Evolutionary conservation across 2,888 invertebrate genomes (phyloP), one percentile per base, ranked within the genome.

Genomic region (Bursaphelenchus okinawaensis): DNA sequence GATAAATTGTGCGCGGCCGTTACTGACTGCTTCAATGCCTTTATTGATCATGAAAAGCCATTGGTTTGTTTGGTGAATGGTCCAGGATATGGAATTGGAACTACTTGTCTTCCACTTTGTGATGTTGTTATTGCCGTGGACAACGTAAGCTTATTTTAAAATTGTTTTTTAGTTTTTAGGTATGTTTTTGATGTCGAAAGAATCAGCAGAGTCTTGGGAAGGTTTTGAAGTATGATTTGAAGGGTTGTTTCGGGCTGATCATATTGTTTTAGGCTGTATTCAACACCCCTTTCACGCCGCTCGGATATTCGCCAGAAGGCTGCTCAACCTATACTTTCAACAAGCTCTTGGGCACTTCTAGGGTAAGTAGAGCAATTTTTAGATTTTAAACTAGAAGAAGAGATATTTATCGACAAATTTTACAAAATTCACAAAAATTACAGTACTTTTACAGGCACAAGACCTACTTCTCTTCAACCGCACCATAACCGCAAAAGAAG

Each of bases 71-170:
- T 93, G 65, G 89, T 95, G 0, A 94, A 96, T 86, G 96, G 96
- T 1, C 93, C 93, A 52, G 92, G 93, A 16, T 88, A 95, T 74
- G 96, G 96, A 24, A 89, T 96, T 73, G 89, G 89, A 51, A 89
- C 89, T 4, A 95, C 95, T 0, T 88, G 90, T 8, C 85, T 92
- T 59, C 89, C 89, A 0, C 86, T 95, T 0, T 92, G 89, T 85
- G 95, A 96, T 86, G 86, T 91, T 65, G 89, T 93, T 8, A 92
- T 91, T 86, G 91, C 92, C 62, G 87, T 89, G n/a, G 90, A 93
- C 74, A 88, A 86, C 83, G 78, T 59, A 51, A 31, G n/a, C n/a
- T 4, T 3, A 4, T 12, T 6, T 1, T 16, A n/a, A n/a, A n/a
- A n/a, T n/a, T n/a, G n/a, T n/a, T n/a, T n/a, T n/a, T n/a, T n/a